Percentiles rank a stretch among this genome's conserved stretches.
Evolutionary conservation across 2,113 vertebrate genomes (phyloP).

Genomic region (Falco punctatus): DNA sequence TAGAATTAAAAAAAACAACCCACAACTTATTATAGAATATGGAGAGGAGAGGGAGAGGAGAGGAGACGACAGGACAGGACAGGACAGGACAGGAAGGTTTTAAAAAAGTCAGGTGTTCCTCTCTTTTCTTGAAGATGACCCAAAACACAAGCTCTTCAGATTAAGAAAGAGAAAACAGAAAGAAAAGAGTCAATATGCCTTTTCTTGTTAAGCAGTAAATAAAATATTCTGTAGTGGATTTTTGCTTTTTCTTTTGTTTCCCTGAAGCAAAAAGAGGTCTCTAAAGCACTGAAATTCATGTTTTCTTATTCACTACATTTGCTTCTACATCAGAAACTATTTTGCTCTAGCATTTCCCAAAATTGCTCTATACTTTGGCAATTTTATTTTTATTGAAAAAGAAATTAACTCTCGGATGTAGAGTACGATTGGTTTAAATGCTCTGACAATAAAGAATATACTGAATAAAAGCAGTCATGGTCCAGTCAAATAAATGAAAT

Average conservation of each 20-base stretch:
- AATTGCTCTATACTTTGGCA: constrained; percentile 20
- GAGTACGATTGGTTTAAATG: constrained; percentile 7
- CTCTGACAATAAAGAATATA: constrained; percentile 11
- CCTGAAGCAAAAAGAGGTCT: neutral
- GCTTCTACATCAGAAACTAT: constrained; percentile 41
- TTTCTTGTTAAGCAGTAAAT: neutral
- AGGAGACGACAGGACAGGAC: neutral
- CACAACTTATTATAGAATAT: neutral
- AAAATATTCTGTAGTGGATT: neutral
- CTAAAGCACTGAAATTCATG: neutral
- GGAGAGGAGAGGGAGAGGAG: too few species aligned
- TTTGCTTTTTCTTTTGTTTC: neutral
- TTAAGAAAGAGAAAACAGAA: neutral
- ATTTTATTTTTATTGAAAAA: constrained; percentile 41
- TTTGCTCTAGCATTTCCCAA: constrained; percentile 39
- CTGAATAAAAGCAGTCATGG: neutral
- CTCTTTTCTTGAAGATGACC: neutral
- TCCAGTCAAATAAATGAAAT: neutral
- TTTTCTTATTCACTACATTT: neutral
- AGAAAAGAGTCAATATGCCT: neutral
- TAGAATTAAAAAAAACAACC: neutral
- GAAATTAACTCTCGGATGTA: constrained; percentile 4
- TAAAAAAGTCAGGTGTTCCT: neutral
- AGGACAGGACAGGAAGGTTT: too few species aligned
- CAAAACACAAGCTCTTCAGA: neutral